Conservation (phyloP, 2,113 vertebrate genomes). For the Cranoglanis bouderius region DNA sequence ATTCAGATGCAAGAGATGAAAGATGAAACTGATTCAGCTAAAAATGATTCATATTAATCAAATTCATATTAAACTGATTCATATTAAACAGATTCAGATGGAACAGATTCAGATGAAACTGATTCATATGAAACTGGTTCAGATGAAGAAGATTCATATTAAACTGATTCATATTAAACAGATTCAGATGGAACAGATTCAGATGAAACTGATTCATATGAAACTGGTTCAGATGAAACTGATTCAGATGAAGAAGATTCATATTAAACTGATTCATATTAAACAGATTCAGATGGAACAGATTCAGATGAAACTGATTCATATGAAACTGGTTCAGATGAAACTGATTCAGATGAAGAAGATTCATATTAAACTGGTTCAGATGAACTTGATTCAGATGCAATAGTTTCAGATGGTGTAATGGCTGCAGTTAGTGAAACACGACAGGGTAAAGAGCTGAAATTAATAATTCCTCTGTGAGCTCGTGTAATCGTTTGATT, state of each 20-base stretch:
- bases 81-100: neutral
- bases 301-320: neutral
- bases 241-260: neutral
- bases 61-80: neutral
- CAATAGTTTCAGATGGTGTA: neutral
- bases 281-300: neutral
- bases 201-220: neutral
- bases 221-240: neutral
- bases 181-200: no score
- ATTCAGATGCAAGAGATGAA: neutral
- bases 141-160: no score
- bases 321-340: no score
- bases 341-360: neutral
- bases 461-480: slow-evolving; percentile 16
- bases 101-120: neutral
- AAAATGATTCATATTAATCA: neutral
- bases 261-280: neutral
- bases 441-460: neutral
- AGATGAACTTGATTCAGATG: neutral
- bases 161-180: no score
- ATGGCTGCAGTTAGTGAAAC: neutral
- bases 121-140: no score
- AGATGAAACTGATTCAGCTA: neutral
- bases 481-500: slow-evolving; percentile 11
- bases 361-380: neutral